A percentile compares a stretch with the other conserved stretches of the same genome.
These are phyloP conservation scores for Ataeniobius toweri DNA, from an alignment of 2,797 vertebrate species.

Conservation along the genomic window DNA sequence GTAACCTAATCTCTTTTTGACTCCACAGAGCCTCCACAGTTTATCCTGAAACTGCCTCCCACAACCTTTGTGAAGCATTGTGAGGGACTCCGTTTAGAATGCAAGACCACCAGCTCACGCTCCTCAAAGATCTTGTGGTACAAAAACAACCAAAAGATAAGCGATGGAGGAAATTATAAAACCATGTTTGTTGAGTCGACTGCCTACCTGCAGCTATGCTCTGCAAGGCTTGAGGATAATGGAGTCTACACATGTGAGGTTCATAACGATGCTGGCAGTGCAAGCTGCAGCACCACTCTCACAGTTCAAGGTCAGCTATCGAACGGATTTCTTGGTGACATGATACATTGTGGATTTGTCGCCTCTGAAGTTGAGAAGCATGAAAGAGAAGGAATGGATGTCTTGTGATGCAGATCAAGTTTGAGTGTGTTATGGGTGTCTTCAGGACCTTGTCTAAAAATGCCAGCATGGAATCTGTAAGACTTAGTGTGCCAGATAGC, in stretches of 20 bases:
- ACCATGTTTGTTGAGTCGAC: conserved; percentile 85
- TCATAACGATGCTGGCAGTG: conserved; percentile 89
- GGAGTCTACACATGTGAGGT: conserved; percentile 95
- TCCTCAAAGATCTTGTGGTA: conserved; percentile 90
- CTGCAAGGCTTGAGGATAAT: conserved; percentile 82
- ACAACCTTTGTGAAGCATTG: conserved; percentile 87
- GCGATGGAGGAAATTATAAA: conserved; percentile 84
- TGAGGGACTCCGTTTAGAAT: conserved; percentile 87
- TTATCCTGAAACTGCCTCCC: conserved; percentile 89
- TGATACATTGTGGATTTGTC: conserved; percentile 8
- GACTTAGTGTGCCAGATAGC: conserved; percentile 8
- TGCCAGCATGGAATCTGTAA: neutral
- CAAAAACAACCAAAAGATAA: conserved; percentile 89
- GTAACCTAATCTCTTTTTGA: conserved; percentile 49
- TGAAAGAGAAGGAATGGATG: conserved; percentile 36
- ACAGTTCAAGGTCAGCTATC: conserved; percentile 91
- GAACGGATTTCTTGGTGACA: neutral
- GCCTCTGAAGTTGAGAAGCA: conserved; percentile 33
- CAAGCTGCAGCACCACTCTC: conserved; percentile 90
- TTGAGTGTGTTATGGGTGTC: conserved; percentile 6
- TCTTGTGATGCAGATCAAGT: neutral
- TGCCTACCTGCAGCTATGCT: conserved; percentile 87
- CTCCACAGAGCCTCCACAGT: conserved; percentile 93
- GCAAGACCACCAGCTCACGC: conserved; percentile 85
- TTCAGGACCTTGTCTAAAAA: neutral